A percentile compares a stretch with the other conserved stretches of the same genome.
These are phyloP conservation scores for Xyrichtys novacula DNA, from an alignment of 2,797 vertebrate genomes.

Conservation along the genomic window DNA sequence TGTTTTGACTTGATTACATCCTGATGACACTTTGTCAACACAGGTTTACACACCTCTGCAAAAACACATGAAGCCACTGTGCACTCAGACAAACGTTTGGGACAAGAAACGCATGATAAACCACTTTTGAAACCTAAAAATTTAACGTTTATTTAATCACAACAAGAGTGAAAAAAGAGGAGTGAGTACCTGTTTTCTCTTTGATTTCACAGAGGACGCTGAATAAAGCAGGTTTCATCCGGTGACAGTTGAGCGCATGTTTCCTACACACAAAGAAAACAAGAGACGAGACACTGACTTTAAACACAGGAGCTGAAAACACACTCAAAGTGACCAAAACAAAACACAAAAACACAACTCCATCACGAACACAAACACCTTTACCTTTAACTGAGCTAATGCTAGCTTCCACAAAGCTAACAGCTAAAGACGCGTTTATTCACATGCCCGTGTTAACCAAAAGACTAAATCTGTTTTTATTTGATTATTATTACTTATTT, in stretches of 20 bases:
- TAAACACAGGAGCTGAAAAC: slow-evolving; percentile 1
- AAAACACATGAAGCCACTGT: neutral
- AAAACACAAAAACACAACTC: slow-evolving; percentile 41
- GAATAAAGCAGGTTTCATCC: slow-evolving; percentile 95
- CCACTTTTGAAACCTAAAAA: too few relatives aligned
- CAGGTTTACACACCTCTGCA: slow-evolving; percentile 14
- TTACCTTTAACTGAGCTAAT: slow-evolving; percentile 37
- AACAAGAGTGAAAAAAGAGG: slow-evolving; percentile 10
- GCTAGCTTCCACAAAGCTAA: slow-evolving; percentile 41
- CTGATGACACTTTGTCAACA: slow-evolving; percentile 51
- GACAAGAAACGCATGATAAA: neutral
- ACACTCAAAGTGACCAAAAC: slow-evolving; percentile 50
- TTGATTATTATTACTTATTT: neutral
- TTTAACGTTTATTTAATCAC: too few relatives aligned
- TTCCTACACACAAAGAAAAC: slow-evolving; percentile 84
- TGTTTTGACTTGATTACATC: slow-evolving; percentile 25
- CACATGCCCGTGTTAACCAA: neutral
- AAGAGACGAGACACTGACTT: too few relatives aligned
- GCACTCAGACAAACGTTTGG: neutral
- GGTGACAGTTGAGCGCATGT: slow-evolving; percentile 95
- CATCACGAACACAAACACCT: neutral
- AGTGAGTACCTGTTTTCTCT: slow-evolving; percentile 94
- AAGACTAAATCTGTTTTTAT: rapidly evolving
- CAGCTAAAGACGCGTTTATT: neutral
- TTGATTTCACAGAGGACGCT: slow-evolving; percentile 96